phyloP scores from a whole-genome alignment of 2,113 vertebrate genomes.

The Bubo bubo region DNA sequence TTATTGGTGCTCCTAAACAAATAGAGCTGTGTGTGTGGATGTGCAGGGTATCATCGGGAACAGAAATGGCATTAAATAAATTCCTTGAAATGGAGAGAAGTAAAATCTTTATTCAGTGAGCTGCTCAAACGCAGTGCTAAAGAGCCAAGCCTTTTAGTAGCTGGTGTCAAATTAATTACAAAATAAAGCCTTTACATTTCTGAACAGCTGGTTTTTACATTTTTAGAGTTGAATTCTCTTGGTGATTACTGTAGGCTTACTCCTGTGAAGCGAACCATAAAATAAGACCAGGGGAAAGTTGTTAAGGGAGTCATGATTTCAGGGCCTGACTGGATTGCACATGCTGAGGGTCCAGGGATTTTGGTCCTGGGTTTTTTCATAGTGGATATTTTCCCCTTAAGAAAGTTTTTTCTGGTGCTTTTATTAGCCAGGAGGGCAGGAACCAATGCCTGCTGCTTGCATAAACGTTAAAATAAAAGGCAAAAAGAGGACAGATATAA shows the following conservation, averaged over 20 bases:
- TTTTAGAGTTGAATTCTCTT: neutral
- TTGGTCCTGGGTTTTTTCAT: neutral
- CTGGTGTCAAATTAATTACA: neutral
- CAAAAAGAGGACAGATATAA: neutral
- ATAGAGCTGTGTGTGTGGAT: neutral
- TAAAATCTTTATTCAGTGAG: neutral
- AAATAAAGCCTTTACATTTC: neutral
- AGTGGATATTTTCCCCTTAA: neutral
- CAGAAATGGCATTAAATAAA: neutral
- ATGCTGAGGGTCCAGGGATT: neutral
- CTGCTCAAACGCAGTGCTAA: neutral
- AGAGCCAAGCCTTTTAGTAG: neutral
- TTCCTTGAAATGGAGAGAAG: neutral
- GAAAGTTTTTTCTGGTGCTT: neutral
- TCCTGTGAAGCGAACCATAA: neutral
- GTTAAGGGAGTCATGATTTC: neutral
- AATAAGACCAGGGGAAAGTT: neutral
- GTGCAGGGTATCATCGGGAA: neutral
- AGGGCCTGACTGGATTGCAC: neutral
- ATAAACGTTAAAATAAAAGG: neutral
- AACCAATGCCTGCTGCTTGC: neutral
- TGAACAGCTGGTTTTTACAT: neutral
- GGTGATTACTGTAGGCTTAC: neutral
- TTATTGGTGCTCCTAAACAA: neutral
- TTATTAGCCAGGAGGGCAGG: neutral